Percentiles rank a stretch among this genome's conserved stretches.
phyloP scores from a whole-genome alignment of 2,888 invertebrate species.

The Arge pagana region DNA sequence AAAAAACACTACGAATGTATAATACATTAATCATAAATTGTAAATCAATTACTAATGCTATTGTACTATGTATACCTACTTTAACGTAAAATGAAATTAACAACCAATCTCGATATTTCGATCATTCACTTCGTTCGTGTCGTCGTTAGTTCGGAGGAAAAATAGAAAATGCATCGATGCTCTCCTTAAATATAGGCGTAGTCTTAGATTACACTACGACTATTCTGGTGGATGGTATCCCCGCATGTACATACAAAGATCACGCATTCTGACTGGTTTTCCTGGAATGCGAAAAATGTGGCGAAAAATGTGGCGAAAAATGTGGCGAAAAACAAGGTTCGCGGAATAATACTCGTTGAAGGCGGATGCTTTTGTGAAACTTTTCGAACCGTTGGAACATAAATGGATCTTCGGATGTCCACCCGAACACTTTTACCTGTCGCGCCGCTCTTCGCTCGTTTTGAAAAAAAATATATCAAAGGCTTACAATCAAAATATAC shows the following conservation, averaged over 20 bases:
- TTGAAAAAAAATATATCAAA: conserved; percentile 26
- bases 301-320: conserved; percentile 11
- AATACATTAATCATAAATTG: conserved; percentile 49
- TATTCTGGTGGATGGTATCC: conserved; percentile 30
- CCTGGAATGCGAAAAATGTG: conserved; percentile 1
- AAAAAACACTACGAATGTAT: conserved; percentile 40
- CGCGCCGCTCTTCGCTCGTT: background rate
- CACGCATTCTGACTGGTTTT: conserved; percentile 14
- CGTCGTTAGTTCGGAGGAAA: conserved; percentile 49
- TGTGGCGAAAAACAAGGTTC: conserved; percentile 7
- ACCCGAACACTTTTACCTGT: conserved; percentile 18
- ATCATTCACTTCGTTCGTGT: conserved; percentile 51
- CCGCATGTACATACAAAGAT: conserved; percentile 14
- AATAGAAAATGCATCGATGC: conserved; percentile 45
- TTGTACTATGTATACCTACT: conserved; percentile 41
- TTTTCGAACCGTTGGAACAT: background rate
- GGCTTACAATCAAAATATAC: conserved; percentile 34
- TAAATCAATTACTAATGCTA: conserved; percentile 51
- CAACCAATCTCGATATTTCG: conserved; percentile 53
- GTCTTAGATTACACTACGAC: conserved; percentile 50
- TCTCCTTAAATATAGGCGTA: conserved; percentile 53
- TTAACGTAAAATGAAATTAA: conserved; percentile 43
- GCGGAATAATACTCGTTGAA: conserved; percentile 3
- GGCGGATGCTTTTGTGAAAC: conserved; percentile 10
- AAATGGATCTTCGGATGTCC: conserved; percentile 5